phyloP scores from a whole-genome alignment of 2,888 invertebrate species.

The Amiota minor region DNA sequence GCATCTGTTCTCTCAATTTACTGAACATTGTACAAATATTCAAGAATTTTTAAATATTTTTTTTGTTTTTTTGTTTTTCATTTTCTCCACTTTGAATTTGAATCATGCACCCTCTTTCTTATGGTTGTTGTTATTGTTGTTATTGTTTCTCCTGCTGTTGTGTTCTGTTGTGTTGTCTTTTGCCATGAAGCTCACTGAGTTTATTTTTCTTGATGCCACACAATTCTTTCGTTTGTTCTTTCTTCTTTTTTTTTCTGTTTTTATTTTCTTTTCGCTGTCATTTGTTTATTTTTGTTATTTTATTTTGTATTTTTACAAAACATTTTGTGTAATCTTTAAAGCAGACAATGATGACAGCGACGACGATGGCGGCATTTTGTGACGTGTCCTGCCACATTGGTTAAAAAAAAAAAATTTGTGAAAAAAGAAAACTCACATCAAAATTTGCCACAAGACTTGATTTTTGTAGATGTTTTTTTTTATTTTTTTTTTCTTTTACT shows the following conservation, averaged over 20 bases:
- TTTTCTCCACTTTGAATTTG: slow-evolving; percentile 30
- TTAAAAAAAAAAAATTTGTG: not conserved
- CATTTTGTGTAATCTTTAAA: slow-evolving; percentile 68
- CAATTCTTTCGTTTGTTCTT: not conserved
- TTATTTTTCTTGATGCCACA: slow-evolving; percentile 43
- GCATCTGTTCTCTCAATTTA: no score
- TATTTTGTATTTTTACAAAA: slow-evolving; percentile 57
- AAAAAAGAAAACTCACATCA: slow-evolving; percentile 1
- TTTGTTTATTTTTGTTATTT: slow-evolving; percentile 39
- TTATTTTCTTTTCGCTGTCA: not conserved
- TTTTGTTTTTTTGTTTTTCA: slow-evolving; percentile 38
- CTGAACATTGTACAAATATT: not conserved
- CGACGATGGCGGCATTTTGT: slow-evolving; percentile 68
- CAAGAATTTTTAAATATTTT: not conserved
- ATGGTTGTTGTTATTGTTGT: slow-evolving; percentile 1
- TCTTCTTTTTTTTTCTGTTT: slow-evolving; percentile 35
- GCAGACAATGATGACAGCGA: slow-evolving; percentile 68
- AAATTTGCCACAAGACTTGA: slow-evolving; percentile 36
- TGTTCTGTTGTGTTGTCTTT: slow-evolving; percentile 34
- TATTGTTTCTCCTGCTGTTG: slow-evolving; percentile 48
- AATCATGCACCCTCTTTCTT: slow-evolving; percentile 12
- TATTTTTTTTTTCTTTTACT: slow-evolving; percentile 37
- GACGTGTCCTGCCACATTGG: slow-evolving; percentile 59
- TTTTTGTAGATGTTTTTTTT: slow-evolving; percentile 34
- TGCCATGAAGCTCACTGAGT: slow-evolving; percentile 50